Conservation (phyloP, 1,140 invertebrate species). For the Drosophila seguyi region DNA sequence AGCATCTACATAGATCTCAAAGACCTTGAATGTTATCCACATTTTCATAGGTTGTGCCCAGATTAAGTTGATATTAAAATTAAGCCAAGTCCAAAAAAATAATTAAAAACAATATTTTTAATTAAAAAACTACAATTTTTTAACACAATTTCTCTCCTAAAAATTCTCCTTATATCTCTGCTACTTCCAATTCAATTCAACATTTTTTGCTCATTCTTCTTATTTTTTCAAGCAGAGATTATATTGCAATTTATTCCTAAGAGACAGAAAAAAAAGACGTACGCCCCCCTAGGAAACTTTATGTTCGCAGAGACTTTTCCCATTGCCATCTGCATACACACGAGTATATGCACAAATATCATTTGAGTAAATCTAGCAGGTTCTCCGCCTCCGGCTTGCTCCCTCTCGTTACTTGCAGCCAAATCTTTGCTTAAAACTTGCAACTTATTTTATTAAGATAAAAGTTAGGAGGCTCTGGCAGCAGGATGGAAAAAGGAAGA, state of each 20-base stretch:
- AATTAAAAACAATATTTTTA: background rate
- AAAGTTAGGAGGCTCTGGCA: slow-evolving; percentile 58
- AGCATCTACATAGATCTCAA: no score
- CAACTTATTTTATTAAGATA: slow-evolving; percentile 82
- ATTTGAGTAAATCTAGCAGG: slow-evolving; percentile 42
- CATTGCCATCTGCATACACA: slow-evolving; percentile 17
- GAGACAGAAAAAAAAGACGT: slow-evolving; percentile 1
- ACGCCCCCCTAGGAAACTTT: slow-evolving; percentile 32
- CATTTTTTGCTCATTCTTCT: background rate
- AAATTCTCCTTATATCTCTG: background rate
- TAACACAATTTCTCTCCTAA: no score
- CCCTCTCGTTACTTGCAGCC: slow-evolving; percentile 20
- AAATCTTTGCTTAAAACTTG: slow-evolving; percentile 68
- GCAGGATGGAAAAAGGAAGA: slow-evolving; percentile 6
- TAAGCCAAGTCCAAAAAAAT: no score
- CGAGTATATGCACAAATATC: slow-evolving; percentile 44
- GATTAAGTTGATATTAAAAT: no score
- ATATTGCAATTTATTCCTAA: slow-evolving; percentile 22
- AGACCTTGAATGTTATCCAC: no score
- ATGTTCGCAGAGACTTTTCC: slow-evolving; percentile 1
- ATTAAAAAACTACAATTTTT: no score
- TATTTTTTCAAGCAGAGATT: slow-evolving; percentile 1
- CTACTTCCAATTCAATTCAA: background rate
- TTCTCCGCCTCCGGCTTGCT: background rate
- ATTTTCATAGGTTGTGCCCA: no score